Conservation (phyloP, 1,140 invertebrate species). For the Neodiprion lecontei region DNA sequence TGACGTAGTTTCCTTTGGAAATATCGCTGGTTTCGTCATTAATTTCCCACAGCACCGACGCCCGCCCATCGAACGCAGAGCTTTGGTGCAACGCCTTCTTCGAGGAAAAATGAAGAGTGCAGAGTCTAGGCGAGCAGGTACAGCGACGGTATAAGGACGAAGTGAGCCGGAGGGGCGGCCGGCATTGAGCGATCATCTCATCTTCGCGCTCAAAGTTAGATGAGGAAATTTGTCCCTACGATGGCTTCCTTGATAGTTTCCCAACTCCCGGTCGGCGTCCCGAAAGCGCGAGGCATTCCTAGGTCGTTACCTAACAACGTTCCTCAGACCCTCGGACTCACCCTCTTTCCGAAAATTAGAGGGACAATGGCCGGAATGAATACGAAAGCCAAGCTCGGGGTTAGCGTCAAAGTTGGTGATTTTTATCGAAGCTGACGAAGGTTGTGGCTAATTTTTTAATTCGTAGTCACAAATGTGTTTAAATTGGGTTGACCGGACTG, state of each 20-base stretch:
- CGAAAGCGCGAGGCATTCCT: not conserved
- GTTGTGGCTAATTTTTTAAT: too few species aligned
- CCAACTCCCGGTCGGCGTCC: slow-evolving; percentile 41
- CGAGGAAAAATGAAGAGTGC: slow-evolving; percentile 34
- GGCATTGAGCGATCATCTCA: slow-evolving; percentile 61
- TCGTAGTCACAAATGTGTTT: too few species aligned
- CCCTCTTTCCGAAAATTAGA: too few species aligned
- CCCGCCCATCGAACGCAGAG: not conserved
- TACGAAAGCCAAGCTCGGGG: too few species aligned
- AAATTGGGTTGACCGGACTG: too few species aligned
- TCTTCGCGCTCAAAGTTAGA: slow-evolving; percentile 59
- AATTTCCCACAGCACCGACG: slow-evolving; percentile 39
- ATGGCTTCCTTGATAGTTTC: slow-evolving; percentile 57
- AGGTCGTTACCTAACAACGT: not conserved
- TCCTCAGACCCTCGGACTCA: not conserved
- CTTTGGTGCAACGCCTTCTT: slow-evolving; percentile 6
- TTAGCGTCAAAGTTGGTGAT: too few species aligned
- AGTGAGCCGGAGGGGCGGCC: slow-evolving; percentile 45
- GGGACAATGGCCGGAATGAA: too few species aligned
- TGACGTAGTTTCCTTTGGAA: slow-evolving; percentile 45
- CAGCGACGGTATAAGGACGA: slow-evolving; percentile 7
- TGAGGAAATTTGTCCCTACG: slow-evolving; percentile 61
- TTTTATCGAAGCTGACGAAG: too few species aligned
- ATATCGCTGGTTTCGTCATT: slow-evolving; percentile 52
- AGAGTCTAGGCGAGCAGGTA: slow-evolving; percentile 13